Evolutionary conservation across 2,113 vertebrate species (phyloP), one percentile per base, ranked within the genome.

Genomic region (Triplophysa rosa): DNA sequence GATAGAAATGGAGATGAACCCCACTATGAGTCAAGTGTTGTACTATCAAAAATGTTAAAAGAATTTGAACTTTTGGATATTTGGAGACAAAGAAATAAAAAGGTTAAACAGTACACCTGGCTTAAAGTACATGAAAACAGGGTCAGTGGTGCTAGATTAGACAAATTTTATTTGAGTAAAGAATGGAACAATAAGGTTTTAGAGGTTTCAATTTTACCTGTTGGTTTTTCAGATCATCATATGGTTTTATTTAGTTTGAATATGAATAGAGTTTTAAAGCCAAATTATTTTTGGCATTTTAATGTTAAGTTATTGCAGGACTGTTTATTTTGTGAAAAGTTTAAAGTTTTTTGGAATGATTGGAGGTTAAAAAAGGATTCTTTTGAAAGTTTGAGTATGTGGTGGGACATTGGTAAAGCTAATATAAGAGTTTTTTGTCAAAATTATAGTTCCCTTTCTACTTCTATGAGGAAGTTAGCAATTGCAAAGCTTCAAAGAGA

Each of bases 371-470:
- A 24, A 29, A 24, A 62, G 24, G 13, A 62, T 29, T 62, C n/a
- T n/a, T n/a, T n/a, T n/a, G 26, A 14, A 23, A 62, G 26, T 26
- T 29, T 26, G 26, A 16, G 13, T 29, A 17, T 24, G 26, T 16
- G 61, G 61, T 29, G 24, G 14, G 24, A 29, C 26, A 24, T 63
- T 6, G 61, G 61, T 26, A 63, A 62, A 63, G 16, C 61, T 13
- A 23, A 63, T 26, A 63, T 63, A 63, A 63, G 61, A 63, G 26
- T 63, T 12, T 63, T 63, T 33, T 63, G 61, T 29, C 61, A 63
- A 63, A 63, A 33, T 8, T 17, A 29, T 29, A 29, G 12, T 17
- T 23, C 40, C 10, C 40, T 8, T 42, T 3, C 3, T 42, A 42
- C 4, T 42, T 42, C n/a, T n/a, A n/a, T 42, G 10, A 42, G 6